Base-by-base conservation (phyloP, 2,797 vertebrate genomes). In the Coreius guichenoti region DNA sequence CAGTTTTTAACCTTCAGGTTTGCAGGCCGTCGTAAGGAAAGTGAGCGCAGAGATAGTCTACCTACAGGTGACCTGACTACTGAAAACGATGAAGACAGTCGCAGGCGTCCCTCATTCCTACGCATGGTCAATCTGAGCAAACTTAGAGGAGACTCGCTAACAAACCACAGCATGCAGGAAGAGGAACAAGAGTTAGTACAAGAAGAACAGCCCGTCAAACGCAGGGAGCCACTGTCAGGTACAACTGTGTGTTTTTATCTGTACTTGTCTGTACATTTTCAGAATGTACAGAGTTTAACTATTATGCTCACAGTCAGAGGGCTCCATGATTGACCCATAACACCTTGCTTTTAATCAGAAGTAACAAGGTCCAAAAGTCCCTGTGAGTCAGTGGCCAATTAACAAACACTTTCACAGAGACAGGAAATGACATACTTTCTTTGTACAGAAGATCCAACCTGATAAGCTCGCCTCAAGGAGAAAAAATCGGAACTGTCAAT, bases 211-310 rank as follows among this genome's bases (percentile, higher is more conserved):
- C 89, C 90, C 54, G 90, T 94, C 49, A 95, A 95, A 90, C 93
- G 93, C 79, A 94, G 95, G 87, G 95, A 96, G 88, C 95, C 95
- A 1, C 94, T 96, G 82, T 96, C 95, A 93, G 95, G 95, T 96
- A 92, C 90, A 56, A 68, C 17, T 19, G 3, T 14, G n/a, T 72
- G 58, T 82, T 81, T 31, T n/a, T 33, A 13, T 77, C 23, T 82
- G 49, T 56, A 68, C 45, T 75, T 67, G 14, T 73, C 31, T 65
- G 11, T 56, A 54, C 69, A 43, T 54, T 11, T 54, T 13, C 14
- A 65, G 69, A 3, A 17, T 33, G 77, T 88, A 75, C 70, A 79
- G 54, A 76, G 29, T 13, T 29, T 77, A 47, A 81, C 9, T 72
- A 39, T 74, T 81, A 65, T 31, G 13, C 49, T 80, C 21, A 45